Conservation (phyloP, 2,113 vertebrate species). For the Malurus cyaneus region DNA sequence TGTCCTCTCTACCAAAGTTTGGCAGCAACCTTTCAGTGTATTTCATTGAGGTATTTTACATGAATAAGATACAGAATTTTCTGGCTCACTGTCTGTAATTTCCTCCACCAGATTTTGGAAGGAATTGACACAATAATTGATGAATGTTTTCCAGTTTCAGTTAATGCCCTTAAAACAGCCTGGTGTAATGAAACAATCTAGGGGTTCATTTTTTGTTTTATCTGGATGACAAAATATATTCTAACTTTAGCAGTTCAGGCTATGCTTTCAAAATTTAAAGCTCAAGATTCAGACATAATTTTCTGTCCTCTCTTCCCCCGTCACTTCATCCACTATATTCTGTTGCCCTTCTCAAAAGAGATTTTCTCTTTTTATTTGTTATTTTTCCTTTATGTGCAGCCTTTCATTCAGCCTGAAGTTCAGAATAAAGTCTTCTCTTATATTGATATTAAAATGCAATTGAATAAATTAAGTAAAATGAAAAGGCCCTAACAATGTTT, state of each 20-base stretch:
- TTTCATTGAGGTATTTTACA: neutral
- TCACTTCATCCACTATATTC: neutral
- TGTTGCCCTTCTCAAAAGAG: neutral
- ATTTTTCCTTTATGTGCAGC: neutral
- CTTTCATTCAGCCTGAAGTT: slow-evolving; percentile 47
- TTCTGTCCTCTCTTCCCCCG: neutral
- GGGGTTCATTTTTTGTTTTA: neutral
- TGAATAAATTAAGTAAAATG: slow-evolving; percentile 40
- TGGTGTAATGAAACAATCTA: neutral
- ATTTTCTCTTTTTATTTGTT: slow-evolving; percentile 35
- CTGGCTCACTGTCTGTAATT: neutral
- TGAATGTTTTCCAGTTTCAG: neutral
- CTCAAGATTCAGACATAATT: neutral
- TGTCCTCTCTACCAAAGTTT: neutral
- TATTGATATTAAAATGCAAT: slow-evolving; percentile 56
- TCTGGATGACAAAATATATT: neutral
- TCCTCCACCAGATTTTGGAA: neutral
- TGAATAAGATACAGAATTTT: neutral
- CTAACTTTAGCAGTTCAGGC: neutral
- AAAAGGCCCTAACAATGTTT: slow-evolving; percentile 18
- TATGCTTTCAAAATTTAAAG: neutral
- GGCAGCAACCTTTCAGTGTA: neutral
- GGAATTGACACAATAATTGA: neutral
- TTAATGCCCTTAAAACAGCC: neutral
- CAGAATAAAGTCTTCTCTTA: neutral